A percentile compares a stretch with the other conserved stretches of the same genome.
phyloP scores from a whole-genome alignment of 30 jellyfish, hydroid and myxozoan species.

The Turritopsis rubra region DNA sequence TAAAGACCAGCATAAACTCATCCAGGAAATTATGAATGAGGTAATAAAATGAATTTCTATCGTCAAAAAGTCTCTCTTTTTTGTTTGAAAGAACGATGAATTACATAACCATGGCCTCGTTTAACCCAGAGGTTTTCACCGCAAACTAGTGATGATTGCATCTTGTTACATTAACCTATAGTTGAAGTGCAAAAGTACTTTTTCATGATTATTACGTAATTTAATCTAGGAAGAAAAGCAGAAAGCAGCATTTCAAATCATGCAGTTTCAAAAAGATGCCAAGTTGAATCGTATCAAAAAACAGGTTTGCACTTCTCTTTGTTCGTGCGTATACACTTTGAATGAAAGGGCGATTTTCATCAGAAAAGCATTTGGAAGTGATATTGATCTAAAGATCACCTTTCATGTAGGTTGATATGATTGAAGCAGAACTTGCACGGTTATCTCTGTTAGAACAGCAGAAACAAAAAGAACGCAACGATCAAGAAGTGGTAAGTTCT shows the following conservation, averaged over 20 bases:
- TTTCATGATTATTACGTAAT: too few species aligned
- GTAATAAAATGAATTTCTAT: not conserved
- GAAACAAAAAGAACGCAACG: slow-evolving; percentile 41
- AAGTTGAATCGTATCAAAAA: slow-evolving; percentile 52
- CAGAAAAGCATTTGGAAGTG: not conserved
- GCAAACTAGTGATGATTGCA: too few species aligned
- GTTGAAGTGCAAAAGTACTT: too few species aligned
- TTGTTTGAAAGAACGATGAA: too few species aligned
- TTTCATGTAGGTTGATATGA: slow-evolving; percentile 43
- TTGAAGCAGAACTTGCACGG: slow-evolving; percentile 49
- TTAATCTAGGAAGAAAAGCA: slow-evolving; percentile 57
- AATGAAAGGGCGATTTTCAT: not conserved
- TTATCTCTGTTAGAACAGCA: slow-evolving; percentile 50
- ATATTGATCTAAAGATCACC: not conserved
- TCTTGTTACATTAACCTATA: not conserved
- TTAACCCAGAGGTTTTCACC: too few species aligned
- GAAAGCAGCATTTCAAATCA: slow-evolving; percentile 43
- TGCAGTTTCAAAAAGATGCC: slow-evolving; percentile 68
- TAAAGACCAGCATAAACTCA: not conserved
- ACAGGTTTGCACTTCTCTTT: slow-evolving; percentile 34
- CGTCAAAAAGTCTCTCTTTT: not conserved
- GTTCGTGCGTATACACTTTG: not conserved
- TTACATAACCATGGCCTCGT: too few species aligned
- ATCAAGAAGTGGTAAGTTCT: slow-evolving; percentile 51
- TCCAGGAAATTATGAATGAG: slow-evolving; percentile 13